Percentiles rank a stretch among this genome's conserved stretches.
Conservation (phyloP, 1,140 invertebrate genomes). For the Eufriesea mexicana region DNA sequence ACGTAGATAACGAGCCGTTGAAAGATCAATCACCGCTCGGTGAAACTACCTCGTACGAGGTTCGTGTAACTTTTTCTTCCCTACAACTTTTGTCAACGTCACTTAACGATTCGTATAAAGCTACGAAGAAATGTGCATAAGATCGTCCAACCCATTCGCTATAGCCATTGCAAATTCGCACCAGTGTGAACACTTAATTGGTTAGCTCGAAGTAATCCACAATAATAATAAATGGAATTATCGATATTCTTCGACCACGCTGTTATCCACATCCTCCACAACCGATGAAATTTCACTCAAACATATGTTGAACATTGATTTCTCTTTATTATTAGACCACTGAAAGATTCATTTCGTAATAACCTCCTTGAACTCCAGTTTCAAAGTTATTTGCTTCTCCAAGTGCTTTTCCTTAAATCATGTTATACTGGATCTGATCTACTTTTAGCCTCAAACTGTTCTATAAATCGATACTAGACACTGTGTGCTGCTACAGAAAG, state of each 20-base stretch:
- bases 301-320: too few relatives aligned
- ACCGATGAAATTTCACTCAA: conserved; percentile 10
- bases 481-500: too few relatives aligned
- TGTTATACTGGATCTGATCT: too few relatives aligned
- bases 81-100: conserved; percentile 27
- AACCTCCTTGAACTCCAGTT: neutral
- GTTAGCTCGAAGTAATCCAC: conserved; percentile 14
- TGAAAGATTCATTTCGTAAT: neutral
- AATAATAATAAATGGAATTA: conserved; percentile 36
- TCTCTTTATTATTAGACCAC: neutral
- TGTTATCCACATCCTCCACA: neutral
- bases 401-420: neutral
- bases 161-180: neutral
- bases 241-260: conserved; percentile 31
- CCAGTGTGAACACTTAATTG: conserved; percentile 14
- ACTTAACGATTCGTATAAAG: conserved; percentile 20
- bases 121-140: conserved; percentile 17
- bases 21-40: conserved; percentile 19
- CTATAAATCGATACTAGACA: neutral
- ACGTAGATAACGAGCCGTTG: conserved; percentile 1
- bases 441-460: neutral
- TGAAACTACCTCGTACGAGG: neutral
- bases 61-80: conserved; percentile 11
- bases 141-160: conserved; percentile 18
- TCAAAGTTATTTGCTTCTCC: neutral